Evolutionary conservation across 1,140 invertebrate species (phyloP).

Genomic region (Dufourea novaeangliae): DNA sequence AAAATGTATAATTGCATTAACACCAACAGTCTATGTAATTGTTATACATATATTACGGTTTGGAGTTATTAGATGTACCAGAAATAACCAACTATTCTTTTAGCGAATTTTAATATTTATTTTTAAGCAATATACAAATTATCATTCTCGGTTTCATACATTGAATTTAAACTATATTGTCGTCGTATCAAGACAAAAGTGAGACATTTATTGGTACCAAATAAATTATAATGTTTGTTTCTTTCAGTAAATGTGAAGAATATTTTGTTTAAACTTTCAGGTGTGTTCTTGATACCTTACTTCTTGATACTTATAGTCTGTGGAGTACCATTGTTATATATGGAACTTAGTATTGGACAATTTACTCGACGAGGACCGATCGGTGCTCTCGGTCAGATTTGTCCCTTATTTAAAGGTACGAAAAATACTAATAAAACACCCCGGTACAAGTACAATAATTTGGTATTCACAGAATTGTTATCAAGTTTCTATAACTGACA

Average conservation of each 20-base stretch:
- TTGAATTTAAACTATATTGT: too few relatives aligned
- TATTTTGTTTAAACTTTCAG: conserved; percentile 80
- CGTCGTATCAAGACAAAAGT: too few relatives aligned
- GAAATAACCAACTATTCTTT: too few relatives aligned
- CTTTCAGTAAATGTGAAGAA: not conserved
- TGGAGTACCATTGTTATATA: conserved; percentile 91
- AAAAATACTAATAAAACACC: not conserved
- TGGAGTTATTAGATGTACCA: too few relatives aligned
- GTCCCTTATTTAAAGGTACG: conserved; percentile 92
- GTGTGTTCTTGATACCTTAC: conserved; percentile 92
- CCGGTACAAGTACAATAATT: not conserved
- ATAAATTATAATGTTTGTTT: too few relatives aligned
- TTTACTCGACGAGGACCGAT: conserved; percentile 91
- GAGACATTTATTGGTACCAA: too few relatives aligned
- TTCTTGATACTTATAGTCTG: conserved; percentile 90
- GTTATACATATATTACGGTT: too few relatives aligned
- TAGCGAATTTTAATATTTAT: too few relatives aligned
- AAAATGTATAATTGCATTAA: too few relatives aligned
- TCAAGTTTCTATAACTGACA: not conserved
- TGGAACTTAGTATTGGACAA: conserved; percentile 91
- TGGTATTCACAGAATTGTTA: not conserved
- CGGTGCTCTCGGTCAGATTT: conserved; percentile 90
- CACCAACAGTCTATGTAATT: too few relatives aligned
- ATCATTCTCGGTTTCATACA: too few relatives aligned
- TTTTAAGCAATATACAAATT: too few relatives aligned